These are phyloP conservation scores for Chiloscyllium plagiosum DNA, from an alignment of 2,113 vertebrate species.

Conservation along the genomic window DNA sequence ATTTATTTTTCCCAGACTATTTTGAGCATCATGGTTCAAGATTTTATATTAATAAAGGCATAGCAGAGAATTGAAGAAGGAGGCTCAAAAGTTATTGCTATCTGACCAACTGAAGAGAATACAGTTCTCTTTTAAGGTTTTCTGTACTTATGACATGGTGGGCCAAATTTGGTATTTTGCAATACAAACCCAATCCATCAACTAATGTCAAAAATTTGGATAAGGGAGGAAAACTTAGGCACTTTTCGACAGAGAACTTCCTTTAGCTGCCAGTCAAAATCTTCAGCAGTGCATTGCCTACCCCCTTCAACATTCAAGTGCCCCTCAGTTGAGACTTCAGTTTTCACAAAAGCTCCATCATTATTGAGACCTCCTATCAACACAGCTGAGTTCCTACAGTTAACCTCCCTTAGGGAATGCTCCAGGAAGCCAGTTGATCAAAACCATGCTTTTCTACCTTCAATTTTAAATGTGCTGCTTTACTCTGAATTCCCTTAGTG, in stretches of 20 bases:
- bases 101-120: background rate
- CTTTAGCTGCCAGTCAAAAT: background rate
- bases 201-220: background rate
- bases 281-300: background rate
- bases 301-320: background rate
- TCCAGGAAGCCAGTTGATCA: slow-evolving; percentile 27
- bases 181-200: background rate
- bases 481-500: background rate
- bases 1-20: background rate
- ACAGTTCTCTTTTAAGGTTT: background rate
- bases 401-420: slow-evolving; percentile 17
- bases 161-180: background rate
- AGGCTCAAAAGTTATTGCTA: background rate
- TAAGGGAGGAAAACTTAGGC: background rate
- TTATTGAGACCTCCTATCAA: slow-evolving; percentile 5
- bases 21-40: background rate
- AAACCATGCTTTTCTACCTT: slow-evolving; percentile 12
- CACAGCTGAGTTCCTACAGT: slow-evolving; percentile 4
- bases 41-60: background rate
- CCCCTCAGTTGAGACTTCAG: slow-evolving; percentile 12
- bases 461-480: background rate
- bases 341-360: background rate
- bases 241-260: background rate
- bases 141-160: background rate
- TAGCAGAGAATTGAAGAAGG: background rate